Percentiles rank a stretch among this genome's conserved stretches.
Conservation (phyloP, 2,797 vertebrate species). For the Somateria mollissima region DNA sequence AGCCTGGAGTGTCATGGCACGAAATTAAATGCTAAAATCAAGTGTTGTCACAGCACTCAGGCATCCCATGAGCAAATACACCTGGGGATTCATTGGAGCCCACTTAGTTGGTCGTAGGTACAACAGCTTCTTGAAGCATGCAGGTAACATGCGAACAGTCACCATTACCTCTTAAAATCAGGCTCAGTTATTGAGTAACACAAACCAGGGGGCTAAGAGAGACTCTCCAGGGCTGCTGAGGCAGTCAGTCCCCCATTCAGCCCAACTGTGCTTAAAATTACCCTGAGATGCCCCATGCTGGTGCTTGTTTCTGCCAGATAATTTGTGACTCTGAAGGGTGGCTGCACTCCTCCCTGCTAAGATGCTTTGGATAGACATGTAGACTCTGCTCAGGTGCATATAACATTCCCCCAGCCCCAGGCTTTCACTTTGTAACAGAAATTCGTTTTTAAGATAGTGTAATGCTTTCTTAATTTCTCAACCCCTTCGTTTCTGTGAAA, state of each 20-base stretch:
- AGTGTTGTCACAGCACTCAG: not conserved
- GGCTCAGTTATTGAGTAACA: not conserved
- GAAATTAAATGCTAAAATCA: not conserved
- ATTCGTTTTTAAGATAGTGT: no score
- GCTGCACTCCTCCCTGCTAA: not conserved
- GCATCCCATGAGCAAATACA: not conserved
- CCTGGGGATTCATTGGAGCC: not conserved
- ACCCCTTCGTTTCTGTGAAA: not conserved
- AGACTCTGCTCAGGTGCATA: not conserved
- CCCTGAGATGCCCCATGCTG: not conserved
- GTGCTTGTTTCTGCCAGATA: not conserved
- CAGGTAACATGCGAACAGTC: not conserved
- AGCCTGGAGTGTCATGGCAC: not conserved
- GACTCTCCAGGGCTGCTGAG: not conserved
- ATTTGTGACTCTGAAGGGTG: not conserved
- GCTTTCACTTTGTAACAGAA: not conserved
- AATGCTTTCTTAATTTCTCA: not conserved
- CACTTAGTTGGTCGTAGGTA: rapidly evolving
- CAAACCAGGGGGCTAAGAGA: not conserved
- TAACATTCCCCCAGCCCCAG: not conserved
- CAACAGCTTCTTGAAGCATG: not conserved
- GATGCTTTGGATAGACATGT: not conserved
- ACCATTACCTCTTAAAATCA: not conserved
- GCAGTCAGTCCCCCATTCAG: not conserved
- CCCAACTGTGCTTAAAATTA: not conserved